Evolutionary conservation across 2,888 invertebrate species (phyloP).

Genomic region (Brachylomia viminalis): DNA sequence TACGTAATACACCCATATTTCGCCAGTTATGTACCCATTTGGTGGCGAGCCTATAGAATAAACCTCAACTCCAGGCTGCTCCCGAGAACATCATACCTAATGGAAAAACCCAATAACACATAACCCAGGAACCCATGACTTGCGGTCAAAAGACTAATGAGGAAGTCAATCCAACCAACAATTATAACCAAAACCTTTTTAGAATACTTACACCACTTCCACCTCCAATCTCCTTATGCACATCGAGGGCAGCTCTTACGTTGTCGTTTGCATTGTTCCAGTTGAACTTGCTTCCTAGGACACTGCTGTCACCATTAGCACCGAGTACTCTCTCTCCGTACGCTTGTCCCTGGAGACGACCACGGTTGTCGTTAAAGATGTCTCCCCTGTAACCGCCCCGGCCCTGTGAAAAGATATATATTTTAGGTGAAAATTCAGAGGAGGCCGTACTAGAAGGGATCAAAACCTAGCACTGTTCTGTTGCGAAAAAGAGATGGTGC

Average conservation of each 20-base stretch:
- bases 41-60: no score
- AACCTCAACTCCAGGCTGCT: no score
- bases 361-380: conserved; percentile 80
- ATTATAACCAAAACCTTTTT: background rate
- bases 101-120: no score
- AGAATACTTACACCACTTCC: conserved; percentile 74
- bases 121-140: no score
- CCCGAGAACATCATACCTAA: no score
- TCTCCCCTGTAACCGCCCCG: conserved; percentile 80
- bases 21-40: no score
- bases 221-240: conserved; percentile 77
- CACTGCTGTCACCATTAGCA: conserved; percentile 75
- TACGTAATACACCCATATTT: no score
- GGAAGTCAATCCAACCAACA: no score
- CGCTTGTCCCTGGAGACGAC: conserved; percentile 74
- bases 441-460: background rate
- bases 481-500: background rate
- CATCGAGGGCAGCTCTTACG: conserved; percentile 74
- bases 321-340: conserved; percentile 79
- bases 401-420: conserved; percentile 68
- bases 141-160: no score
- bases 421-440: background rate
- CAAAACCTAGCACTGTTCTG: background rate
- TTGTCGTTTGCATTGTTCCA: conserved; percentile 74
- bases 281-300: conserved; percentile 77